phyloP scores from a whole-genome alignment of 1,140 invertebrate species.

The Philaenus spumarius region DNA sequence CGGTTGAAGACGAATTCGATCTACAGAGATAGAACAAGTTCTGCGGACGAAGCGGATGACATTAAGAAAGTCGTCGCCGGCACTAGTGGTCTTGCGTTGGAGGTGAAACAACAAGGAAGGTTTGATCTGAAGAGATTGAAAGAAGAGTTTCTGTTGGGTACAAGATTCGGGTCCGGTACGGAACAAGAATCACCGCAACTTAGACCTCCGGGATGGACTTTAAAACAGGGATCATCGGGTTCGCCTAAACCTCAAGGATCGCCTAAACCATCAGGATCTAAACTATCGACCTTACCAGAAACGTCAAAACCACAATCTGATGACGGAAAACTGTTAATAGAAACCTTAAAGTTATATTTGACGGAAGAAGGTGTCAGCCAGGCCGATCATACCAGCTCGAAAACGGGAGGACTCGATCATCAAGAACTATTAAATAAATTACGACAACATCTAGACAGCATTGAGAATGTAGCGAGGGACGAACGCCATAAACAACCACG shows the following conservation, averaged over 20 bases:
- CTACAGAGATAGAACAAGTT: conserved; percentile 49
- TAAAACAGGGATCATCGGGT: background rate
- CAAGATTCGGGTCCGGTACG: conserved; percentile 6
- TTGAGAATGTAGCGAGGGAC: conserved; percentile 29
- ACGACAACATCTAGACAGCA: conserved; percentile 51
- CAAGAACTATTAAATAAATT: conserved; percentile 56
- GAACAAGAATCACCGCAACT: no score
- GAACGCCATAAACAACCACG: conserved; percentile 24
- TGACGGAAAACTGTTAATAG: conserved; percentile 33
- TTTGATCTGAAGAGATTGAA: conserved; percentile 59
- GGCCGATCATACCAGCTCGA: no score
- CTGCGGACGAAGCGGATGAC: conserved; percentile 53
- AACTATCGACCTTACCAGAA: no score
- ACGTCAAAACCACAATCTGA: no score
- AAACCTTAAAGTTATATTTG: conserved; percentile 60
- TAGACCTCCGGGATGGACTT: no score
- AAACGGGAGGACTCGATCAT: conserved; percentile 42
- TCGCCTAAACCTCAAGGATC: no score
- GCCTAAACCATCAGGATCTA: no score
- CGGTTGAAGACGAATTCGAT: conserved; percentile 51
- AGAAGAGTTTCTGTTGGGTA: conserved; percentile 49
- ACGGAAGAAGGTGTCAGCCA: conserved; percentile 31
- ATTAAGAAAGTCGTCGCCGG: conserved; percentile 2
- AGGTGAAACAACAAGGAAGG: conserved; percentile 38
- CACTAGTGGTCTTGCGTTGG: conserved; percentile 30